Evolutionary conservation across 2,888 invertebrate species (phyloP).

Genomic region (Eucera pruinosa): DNA sequence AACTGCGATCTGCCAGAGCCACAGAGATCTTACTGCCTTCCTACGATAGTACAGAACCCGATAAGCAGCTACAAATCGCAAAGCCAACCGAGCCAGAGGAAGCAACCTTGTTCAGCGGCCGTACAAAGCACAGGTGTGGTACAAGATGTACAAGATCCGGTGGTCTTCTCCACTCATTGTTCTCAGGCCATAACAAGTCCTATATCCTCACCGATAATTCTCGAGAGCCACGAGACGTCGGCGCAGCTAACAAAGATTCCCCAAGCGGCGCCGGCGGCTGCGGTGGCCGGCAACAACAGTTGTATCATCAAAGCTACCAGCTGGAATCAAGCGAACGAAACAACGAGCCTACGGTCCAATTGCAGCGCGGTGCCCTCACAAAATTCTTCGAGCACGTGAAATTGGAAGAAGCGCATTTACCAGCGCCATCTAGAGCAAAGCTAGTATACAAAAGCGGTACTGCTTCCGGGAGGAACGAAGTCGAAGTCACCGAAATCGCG

Average conservation of each 20-base stretch:
- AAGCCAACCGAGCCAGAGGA: slow-evolving; percentile 61
- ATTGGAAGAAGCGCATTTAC: slow-evolving; percentile 84
- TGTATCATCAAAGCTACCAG: slow-evolving; percentile 60
- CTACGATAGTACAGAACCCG: slow-evolving; percentile 60
- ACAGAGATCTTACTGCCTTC: slow-evolving; percentile 63
- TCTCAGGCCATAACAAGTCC: slow-evolving; percentile 81
- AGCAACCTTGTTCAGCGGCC: slow-evolving; percentile 48
- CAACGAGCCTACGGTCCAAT: slow-evolving; percentile 65
- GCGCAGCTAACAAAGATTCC: slow-evolving; percentile 61
- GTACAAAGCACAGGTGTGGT: slow-evolving; percentile 55
- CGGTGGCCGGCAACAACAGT: slow-evolving; percentile 61
- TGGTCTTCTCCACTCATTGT: slow-evolving; percentile 78
- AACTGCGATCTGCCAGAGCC: slow-evolving; percentile 57
- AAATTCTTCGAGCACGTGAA: slow-evolving; percentile 82
- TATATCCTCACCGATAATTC: slow-evolving; percentile 77
- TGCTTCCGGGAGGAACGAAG: slow-evolving; percentile 52
- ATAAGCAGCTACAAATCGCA: slow-evolving; percentile 56
- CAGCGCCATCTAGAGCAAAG: slow-evolving; percentile 83
- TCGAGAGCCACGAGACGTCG: slow-evolving; percentile 64
- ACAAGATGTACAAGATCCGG: slow-evolving; percentile 65
- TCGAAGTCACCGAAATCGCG: slow-evolving; percentile 42
- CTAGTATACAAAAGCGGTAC: slow-evolving; percentile 69
- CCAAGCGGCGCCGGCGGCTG: no score
- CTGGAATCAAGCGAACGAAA: slow-evolving; percentile 62
- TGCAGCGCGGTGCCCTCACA: slow-evolving; percentile 66